Evolutionary conservation across 1,140 invertebrate species (phyloP), one percentile per base, ranked within the genome.

Genomic region (Papilio machaon): DNA sequence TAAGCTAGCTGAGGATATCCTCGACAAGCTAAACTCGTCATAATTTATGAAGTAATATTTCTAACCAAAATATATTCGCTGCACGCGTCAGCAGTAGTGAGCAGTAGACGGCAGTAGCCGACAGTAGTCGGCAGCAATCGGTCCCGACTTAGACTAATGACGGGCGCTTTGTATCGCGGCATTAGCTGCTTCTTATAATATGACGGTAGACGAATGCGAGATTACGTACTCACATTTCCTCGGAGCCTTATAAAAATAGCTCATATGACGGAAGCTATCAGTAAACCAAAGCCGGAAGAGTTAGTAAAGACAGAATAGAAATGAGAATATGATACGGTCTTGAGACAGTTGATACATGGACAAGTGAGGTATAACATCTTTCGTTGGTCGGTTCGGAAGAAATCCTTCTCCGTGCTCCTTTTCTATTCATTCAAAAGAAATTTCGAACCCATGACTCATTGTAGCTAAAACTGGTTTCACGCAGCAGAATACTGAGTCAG

Each of bases 141-240:
- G 52, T 52, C 30, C 49, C 8, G 82, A 84, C 82, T 77, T 82
- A 83, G 81, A 86, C 70, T 79, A 84, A 87, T 87, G 82, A 19
- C 23, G 17, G 75, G 75, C 86, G 81, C 85, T 87, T 87, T 86
- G 86, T 87, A 83, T 82, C 77, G 23, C 54, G 74, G 84, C 80
- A 86, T 86, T 88, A 86, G 83, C 82, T 82, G 23, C 81, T 38
- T 78, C 82, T 82, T 80, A 67, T 85, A 85, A 88, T 88, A 88
- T 88, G 82, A 85, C 87, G 81, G 80, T 81, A 82, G 84, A 88
- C 81, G 84, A 84, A 86, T 88, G 84, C 78, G 80, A 75, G 84
- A 85, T 86, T 86, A 86, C 82, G 47, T 79, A 81, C 76, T 81
- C 80, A 85, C 78, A 80, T 82, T 78, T 79, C 52, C 49, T 74